Conservation (phyloP, 2,797 vertebrate genomes). For the Denticeps clupeoides region DNA sequence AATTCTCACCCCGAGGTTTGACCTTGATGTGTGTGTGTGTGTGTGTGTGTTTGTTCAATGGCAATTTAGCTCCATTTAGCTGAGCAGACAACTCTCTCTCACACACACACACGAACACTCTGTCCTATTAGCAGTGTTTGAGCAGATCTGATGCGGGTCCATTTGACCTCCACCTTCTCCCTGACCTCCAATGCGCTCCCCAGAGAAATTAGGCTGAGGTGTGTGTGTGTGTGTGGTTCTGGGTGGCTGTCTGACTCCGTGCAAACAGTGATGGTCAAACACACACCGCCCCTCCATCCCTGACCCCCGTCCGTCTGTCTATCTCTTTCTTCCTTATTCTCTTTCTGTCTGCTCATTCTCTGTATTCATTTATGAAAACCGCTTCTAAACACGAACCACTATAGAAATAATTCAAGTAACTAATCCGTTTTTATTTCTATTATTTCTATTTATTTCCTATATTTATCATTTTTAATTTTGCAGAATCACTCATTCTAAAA, state of each 20-base stretch:
- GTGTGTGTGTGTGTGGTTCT: constrained; percentile 23
- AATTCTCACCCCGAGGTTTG: constrained; percentile 53
- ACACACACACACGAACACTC: constrained; percentile 18
- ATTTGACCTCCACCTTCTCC: constrained; percentile 74
- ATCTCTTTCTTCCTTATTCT: no score
- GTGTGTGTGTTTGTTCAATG: constrained; percentile 44
- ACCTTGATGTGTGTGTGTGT: constrained; percentile 55
- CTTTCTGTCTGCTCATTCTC: no score
- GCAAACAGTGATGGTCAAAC: constrained; percentile 64
- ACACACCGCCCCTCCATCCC: constrained; percentile 30
- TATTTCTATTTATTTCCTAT: no score
- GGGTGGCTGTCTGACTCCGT: constrained; percentile 46
- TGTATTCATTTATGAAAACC: no score
- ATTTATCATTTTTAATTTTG: no score
- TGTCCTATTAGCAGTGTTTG: constrained; percentile 53
- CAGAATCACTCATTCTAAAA: no score
- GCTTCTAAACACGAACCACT: no score
- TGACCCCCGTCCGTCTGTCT: constrained; percentile 6
- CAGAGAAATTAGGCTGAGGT: constrained; percentile 38
- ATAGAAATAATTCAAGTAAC: no score
- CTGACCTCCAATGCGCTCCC: constrained; percentile 61
- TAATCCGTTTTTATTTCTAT: no score
- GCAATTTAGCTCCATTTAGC: constrained; percentile 53
- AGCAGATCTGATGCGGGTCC: constrained; percentile 48
- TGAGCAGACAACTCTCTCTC: constrained; percentile 20